Evolutionary conservation across 2,113 vertebrate species (phyloP).

Genomic region (Lophotis ruficrista): DNA sequence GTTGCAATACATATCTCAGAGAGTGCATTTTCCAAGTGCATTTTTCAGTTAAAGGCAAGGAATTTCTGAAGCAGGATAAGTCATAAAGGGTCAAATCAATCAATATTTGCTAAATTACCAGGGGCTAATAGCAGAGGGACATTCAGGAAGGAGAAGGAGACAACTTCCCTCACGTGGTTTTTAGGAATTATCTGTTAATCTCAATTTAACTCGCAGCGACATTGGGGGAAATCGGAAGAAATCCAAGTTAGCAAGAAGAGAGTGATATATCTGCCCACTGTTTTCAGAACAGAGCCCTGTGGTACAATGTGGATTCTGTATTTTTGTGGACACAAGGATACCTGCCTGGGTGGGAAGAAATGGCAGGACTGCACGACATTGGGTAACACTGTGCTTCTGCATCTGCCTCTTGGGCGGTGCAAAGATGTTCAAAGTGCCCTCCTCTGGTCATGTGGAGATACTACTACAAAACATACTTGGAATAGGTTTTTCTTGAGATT

Average conservation of each 20-base stretch:
- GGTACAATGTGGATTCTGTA: conserved; percentile 47
- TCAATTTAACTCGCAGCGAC: neutral
- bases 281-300: conserved; percentile 46
- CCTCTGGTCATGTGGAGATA: conserved; percentile 76
- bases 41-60: conserved; percentile 5
- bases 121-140: conserved; percentile 40
- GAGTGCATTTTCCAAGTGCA: conserved; percentile 43
- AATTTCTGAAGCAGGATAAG: conserved; percentile 32
- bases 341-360: conserved; percentile 36
- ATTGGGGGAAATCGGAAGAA: neutral
- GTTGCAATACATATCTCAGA: conserved; percentile 50
- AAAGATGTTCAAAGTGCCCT: conserved; percentile 78
- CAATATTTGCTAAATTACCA: conserved; percentile 43
- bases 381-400: conserved; percentile 78
- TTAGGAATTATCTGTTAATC: conserved; percentile 31
- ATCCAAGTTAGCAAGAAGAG: neutral
- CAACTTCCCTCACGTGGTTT: neutral
- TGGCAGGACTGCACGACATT: conserved; percentile 50
- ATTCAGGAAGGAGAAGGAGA: neutral
- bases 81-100: conserved; percentile 41
- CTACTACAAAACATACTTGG: conserved; percentile 47
- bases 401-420: conserved; percentile 65
- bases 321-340: conserved; percentile 53
- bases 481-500: conserved; percentile 50
- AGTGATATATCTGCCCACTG: neutral